Percentiles rank a stretch among this genome's conserved stretches.
Conservation (phyloP, 2,888 invertebrate genomes). For the Xestia rhomboidea region DNA sequence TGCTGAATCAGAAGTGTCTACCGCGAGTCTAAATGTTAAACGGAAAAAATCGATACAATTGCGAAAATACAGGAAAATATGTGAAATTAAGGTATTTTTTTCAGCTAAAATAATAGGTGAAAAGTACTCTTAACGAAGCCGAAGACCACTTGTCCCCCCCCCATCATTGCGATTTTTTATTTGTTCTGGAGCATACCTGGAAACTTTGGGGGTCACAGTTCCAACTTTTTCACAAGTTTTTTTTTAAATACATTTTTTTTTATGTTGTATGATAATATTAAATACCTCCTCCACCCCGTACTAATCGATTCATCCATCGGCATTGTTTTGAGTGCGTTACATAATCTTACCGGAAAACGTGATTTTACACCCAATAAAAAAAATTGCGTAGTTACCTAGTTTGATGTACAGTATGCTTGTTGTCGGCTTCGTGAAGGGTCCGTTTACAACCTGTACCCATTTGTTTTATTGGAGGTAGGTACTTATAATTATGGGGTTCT, state of each 20-base stretch:
- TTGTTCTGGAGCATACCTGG: no score
- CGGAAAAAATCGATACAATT: slow-evolving; percentile 68
- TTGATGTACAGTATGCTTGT: no score
- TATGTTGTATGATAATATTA: no score
- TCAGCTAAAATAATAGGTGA: neutral
- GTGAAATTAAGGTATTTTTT: slow-evolving; percentile 63
- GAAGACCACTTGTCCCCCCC: neutral
- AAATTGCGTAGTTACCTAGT: no score
- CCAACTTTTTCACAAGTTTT: no score
- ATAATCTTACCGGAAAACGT: neutral
- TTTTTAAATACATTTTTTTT: no score
- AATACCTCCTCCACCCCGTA: no score
- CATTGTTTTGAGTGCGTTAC: neutral
- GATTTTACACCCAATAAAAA: neutral
- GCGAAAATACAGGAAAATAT: slow-evolving; percentile 69
- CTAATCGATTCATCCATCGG: no score
- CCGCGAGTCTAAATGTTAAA: slow-evolving; percentile 65
- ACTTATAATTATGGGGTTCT: neutral
- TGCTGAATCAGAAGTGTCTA: slow-evolving; percentile 71
- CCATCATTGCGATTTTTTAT: neutral
- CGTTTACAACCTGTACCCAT: neutral
- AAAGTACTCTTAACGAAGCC: neutral
- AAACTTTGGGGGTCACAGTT: no score
- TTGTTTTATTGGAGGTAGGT: neutral
- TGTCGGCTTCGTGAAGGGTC: no score